Base-by-base conservation (phyloP, 2,888 invertebrate species). In the Tenthredo scrophulariae region DNA sequence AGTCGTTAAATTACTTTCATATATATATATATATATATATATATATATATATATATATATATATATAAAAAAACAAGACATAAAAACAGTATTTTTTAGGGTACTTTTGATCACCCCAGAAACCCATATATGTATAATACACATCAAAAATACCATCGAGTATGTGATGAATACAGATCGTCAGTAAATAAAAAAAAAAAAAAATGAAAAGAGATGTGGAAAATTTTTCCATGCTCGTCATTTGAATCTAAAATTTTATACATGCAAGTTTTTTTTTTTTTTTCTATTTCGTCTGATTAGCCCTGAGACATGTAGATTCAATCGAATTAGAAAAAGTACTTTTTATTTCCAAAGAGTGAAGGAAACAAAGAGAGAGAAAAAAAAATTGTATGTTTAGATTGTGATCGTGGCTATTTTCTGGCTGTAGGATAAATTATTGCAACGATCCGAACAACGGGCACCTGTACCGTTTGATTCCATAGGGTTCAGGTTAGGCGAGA, bases 391-490 rank as follows among this genome's bases (percentile, higher is more conserved):
- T 58, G 1, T 58, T 22, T 58, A 58, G 46, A 46, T 46, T 46
- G 46, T 15, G 46, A 62, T 26, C 10, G n/a, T 3, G 46, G 46
- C 10, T 62, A 2, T 26, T 26, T 10, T 26, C 22, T 9, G 10
- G 26, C 7, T 62, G 26, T 26, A 9, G 62, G 10, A 26, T 62
- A 9, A 26, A 62, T 62, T 37, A 37, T 62, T 62, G 26, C 26
- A 62, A 62, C 62, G 13, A 26, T 22, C 62, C 10, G 13, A 74
- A 74, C 43, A 26, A 40, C 43, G 22, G 22, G 43, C 67, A 74
- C 43, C n/a, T 74, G 74, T 43, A 46, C 77, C 77, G 77, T 77
- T 77, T 77, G 26, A 77, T 77, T 77, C 77, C 54, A 50, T 3
- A 33, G 54, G 77, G 77, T n/a, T 77, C 33, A 77, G 77, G 77